phyloP scores from a whole-genome alignment of 2,888 invertebrate genomes.

The Morpho deidamia region DNA sequence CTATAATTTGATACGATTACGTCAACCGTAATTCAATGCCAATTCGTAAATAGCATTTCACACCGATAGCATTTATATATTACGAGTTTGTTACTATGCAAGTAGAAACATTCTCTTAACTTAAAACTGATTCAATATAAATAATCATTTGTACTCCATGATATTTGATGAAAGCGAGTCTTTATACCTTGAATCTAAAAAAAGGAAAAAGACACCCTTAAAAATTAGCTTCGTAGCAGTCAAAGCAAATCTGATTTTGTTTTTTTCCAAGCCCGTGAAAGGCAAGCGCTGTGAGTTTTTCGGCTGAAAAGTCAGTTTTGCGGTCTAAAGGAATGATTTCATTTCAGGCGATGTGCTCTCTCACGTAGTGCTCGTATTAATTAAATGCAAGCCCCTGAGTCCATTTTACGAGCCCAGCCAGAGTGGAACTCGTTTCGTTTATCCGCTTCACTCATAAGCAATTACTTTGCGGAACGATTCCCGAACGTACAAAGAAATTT shows the following conservation, averaged over 20 bases:
- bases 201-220: slow-evolving; percentile 12
- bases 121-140: too few species aligned
- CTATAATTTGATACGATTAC: too few species aligned
- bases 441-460: slow-evolving; percentile 75
- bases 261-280: slow-evolving; percentile 15
- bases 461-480: slow-evolving; percentile 69
- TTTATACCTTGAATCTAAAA: slow-evolving; percentile 12
- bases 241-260: slow-evolving; percentile 9
- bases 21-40: too few species aligned
- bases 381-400: slow-evolving; percentile 74
- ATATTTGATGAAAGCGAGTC: neutral
- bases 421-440: slow-evolving; percentile 71
- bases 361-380: slow-evolving; percentile 71
- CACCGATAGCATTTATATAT: too few species aligned
- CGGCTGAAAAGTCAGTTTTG: slow-evolving; percentile 48
- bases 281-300: slow-evolving; percentile 44
- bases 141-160: neutral
- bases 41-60: too few species aligned
- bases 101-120: too few species aligned
- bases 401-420: slow-evolving; percentile 66
- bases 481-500: slow-evolving; percentile 67
- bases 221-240: slow-evolving; percentile 17
- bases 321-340: slow-evolving; percentile 64
- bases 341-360: slow-evolving; percentile 59
- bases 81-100: too few species aligned